Base-by-base conservation (phyloP, 2,888 invertebrate species). In the Osmoderma eremita region DNA sequence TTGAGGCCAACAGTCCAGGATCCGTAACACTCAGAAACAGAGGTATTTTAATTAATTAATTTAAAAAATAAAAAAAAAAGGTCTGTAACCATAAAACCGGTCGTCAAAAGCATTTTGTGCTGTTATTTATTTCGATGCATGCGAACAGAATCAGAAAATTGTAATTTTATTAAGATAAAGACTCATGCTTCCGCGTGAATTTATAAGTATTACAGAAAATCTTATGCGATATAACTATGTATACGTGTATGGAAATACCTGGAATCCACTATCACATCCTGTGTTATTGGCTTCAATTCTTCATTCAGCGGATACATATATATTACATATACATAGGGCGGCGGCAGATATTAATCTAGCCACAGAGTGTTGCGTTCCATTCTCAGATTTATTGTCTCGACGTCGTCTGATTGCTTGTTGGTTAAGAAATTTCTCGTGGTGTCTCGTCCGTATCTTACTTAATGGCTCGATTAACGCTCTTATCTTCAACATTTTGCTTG, bases 1-100 rank as follows among this genome's bases (percentile, higher is more conserved):
- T 80, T 70, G 82, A 82, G 73, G 80, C 80, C 41, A 78, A 80
- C 48, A 82, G 81, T 74, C 80, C 81, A 41, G 75, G 77, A 70
- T 78, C 82, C 39, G 75, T 79, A 68, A 73, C 78, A 63, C 72
- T 78, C 61, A 78, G 77, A 70, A 77, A 73, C 54, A 74, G 74
- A 77, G 82, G 82, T 82, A 75, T 73, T 77, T 71, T 36, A 65
- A 38, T 51, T 50, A 45, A 36, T 53, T 41, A 30, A 4, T 30
- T 30, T 30, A 8, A 30, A n/a, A n/a, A n/a, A n/a, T n/a, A n/a
- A n/a, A n/a, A n/a, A n/a, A n/a, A n/a, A n/a, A 30, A 30, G 30
- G 30, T 30, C 30, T 30, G 10, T 30, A 30, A 30, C 30, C 30
- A 30, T 30, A 30, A 30, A 30, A 30, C 30, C 30, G 30, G 30